phyloP scores from a whole-genome alignment of 2,113 vertebrate genomes.

The Onychostoma macrolepis region DNA sequence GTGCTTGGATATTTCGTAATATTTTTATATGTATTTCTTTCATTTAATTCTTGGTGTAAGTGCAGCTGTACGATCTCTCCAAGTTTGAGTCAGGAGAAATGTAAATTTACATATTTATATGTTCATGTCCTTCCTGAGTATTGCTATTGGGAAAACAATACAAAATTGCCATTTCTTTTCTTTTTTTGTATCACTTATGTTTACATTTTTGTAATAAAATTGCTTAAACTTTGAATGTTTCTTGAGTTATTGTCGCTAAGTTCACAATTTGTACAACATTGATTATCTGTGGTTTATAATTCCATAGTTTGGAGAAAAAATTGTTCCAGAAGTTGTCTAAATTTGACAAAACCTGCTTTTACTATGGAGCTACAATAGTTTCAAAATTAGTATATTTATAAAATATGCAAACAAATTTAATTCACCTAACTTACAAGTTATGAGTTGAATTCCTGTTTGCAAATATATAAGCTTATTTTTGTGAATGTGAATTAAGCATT shows the following conservation, averaged over 20 bases:
- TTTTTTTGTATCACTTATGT: conserved; percentile 42
- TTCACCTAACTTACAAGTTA: no score
- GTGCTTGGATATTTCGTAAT: background rate
- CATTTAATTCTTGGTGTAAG: background rate
- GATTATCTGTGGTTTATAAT: background rate
- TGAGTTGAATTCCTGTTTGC: background rate
- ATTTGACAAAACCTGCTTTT: background rate
- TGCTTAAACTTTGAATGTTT: background rate
- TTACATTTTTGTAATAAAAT: conserved; percentile 59
- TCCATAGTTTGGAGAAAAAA: background rate
- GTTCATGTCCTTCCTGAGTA: conserved; percentile 55
- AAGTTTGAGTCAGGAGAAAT: conserved; percentile 19
- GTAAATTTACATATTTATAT: conserved; percentile 74
- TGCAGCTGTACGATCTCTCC: conserved; percentile 8
- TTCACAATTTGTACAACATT: background rate
- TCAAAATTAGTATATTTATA: background rate
- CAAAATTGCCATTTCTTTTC: conserved; percentile 27
- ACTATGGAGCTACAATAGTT: background rate
- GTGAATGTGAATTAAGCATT: background rate
- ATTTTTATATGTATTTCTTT: background rate
- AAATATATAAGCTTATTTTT: background rate
- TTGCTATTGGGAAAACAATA: background rate
- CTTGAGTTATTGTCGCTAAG: background rate
- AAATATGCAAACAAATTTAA: background rate
- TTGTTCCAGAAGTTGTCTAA: background rate